Conservation (phyloP, 2,797 vertebrate genomes). For the Cynodonichthys magdalenae region DNA sequence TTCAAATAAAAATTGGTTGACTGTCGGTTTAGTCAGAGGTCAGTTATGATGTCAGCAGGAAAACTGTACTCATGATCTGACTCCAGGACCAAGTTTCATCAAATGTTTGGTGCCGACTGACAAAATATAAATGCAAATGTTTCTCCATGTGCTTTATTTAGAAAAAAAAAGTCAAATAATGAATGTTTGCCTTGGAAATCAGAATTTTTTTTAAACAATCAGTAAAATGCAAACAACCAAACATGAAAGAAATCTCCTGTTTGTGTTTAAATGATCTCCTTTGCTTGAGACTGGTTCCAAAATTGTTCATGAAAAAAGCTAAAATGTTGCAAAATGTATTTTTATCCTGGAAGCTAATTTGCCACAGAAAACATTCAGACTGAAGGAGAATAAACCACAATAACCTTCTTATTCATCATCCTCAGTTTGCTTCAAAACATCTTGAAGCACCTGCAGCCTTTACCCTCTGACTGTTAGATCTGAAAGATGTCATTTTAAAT, state of each 20-base stretch:
- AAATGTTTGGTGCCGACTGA: no score
- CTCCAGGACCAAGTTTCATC: no score
- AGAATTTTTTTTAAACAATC: no score
- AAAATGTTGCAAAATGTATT: background rate
- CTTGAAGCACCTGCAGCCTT: conserved; percentile 2
- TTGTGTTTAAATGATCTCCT: background rate
- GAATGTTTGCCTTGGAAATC: no score
- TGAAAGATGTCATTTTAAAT: background rate
- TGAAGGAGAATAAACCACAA: background rate
- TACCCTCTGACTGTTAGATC: conserved; percentile 15
- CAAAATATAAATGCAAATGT: no score
- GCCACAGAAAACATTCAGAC: no score
- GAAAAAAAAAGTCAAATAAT: no score
- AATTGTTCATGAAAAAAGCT: background rate
- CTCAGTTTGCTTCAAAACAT: conserved; percentile 23
- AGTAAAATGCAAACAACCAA: background rate
- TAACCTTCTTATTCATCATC: background rate
- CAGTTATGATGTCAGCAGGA: no score
- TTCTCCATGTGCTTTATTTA: no score
- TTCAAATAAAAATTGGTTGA: background rate
- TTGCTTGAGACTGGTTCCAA: background rate
- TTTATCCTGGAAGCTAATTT: no score
- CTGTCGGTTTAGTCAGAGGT: no score
- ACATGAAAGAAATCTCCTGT: background rate
- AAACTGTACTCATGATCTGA: no score